phyloP scores from a whole-genome alignment of 2,888 invertebrate genomes.

The Pachycephus smyrnensis region DNA sequence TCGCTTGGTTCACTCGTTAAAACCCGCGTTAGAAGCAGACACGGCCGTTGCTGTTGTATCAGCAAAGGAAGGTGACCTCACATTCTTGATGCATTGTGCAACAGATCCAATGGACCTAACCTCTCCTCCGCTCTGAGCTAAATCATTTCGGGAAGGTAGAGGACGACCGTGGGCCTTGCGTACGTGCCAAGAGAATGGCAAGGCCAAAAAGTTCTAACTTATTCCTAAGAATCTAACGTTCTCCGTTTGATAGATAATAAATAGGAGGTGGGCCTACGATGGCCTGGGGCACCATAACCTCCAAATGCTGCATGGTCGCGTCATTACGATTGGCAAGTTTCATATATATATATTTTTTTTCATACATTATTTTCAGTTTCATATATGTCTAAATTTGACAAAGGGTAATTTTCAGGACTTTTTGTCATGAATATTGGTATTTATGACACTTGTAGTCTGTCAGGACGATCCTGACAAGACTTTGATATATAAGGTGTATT shows the following conservation, averaged over 20 bases:
- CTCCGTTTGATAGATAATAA: neutral
- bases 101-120: slow-evolving; percentile 7
- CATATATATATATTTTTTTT: no score
- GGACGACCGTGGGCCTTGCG: neutral
- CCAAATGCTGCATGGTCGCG: neutral
- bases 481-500: no score
- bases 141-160: neutral
- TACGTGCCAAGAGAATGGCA: slow-evolving; percentile 24
- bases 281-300: neutral
- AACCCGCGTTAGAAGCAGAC: neutral
- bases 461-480: no score
- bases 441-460: no score
- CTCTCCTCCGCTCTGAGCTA: neutral
- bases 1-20: neutral
- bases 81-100: slow-evolving; percentile 43
- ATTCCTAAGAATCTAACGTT: slow-evolving; percentile 32
- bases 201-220: slow-evolving; percentile 27
- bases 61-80: slow-evolving; percentile 6
- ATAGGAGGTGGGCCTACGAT: neutral
- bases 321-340: neutral
- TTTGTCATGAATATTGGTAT: no score
- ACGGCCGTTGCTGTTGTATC: neutral
- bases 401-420: no score
- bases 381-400: no score
- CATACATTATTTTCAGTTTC: no score